A percentile compares a stretch with the other conserved stretches of the same genome.
These are phyloP conservation scores for Peromyscus polionotus DNA, from an alignment of 2,113 vertebrate genomes.

Conservation along the genomic window DNA sequence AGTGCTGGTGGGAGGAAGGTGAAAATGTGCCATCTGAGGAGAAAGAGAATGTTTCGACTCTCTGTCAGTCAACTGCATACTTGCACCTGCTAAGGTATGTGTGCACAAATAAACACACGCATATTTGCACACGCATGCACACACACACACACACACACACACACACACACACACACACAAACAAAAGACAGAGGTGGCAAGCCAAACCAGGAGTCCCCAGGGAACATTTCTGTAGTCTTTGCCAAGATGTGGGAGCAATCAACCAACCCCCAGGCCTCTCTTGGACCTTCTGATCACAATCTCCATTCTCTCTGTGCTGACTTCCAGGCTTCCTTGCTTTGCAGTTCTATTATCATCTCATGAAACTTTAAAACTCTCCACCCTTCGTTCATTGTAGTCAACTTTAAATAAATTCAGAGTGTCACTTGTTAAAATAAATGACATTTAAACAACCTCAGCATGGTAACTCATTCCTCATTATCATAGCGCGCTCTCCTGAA, in stretches of 20 bases:
- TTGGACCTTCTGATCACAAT: background rate
- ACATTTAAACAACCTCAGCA: constrained; percentile 84
- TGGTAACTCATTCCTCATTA: constrained; percentile 83
- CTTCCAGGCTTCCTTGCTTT: constrained; percentile 61
- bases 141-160: too few species aligned
- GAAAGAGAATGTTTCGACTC: background rate
- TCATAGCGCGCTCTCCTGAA: constrained; percentile 82
- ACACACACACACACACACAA: too few species aligned
- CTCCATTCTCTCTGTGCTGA: constrained; percentile 37
- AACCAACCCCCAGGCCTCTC: background rate
- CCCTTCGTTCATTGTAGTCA: constrained; percentile 82
- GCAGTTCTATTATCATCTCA: constrained; percentile 75
- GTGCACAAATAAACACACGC: background rate
- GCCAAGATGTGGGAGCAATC: background rate
- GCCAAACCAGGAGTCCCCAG: background rate
- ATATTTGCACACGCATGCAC: too few species aligned
- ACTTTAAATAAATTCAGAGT: constrained; percentile 83
- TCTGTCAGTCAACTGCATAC: background rate
- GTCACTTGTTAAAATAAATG: constrained; percentile 85
- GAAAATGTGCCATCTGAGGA: background rate
- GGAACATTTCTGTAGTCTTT: background rate
- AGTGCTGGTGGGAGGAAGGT: too few species aligned
- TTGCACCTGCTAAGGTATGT: background rate
- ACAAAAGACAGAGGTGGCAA: background rate
- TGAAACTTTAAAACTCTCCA: constrained; percentile 83